These are phyloP conservation scores for Lasioglossum albipes DNA, from an alignment of 1,140 invertebrate species.

Conservation along the genomic window DNA sequence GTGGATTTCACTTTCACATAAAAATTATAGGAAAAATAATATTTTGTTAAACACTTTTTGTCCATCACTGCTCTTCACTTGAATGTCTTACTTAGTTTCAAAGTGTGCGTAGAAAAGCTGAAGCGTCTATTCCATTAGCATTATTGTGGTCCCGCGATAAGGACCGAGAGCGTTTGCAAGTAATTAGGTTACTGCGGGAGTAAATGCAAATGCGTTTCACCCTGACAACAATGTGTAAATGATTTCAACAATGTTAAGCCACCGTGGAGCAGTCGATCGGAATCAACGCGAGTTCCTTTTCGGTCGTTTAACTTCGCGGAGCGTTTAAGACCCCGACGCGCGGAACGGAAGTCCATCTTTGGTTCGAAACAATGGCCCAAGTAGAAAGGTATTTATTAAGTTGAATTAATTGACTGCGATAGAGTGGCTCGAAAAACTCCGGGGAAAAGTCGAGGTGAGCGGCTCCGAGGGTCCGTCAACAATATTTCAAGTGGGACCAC, in stretches of 20 bases:
- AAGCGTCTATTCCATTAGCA: no score
- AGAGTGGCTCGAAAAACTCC: slow-evolving; percentile 1
- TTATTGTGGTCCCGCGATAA: no score
- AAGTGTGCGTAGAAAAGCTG: no score
- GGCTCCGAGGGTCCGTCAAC: not conserved
- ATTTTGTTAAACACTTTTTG: no score
- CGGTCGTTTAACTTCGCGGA: not conserved
- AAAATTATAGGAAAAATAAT: no score
- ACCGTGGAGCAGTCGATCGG: not conserved
- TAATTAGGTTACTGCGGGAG: not conserved
- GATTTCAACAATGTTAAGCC: slow-evolving; percentile 17
- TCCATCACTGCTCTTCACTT: no score
- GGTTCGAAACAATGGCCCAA: slow-evolving; percentile 9
- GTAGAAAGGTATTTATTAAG: slow-evolving; percentile 32
- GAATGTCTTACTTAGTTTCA: no score
- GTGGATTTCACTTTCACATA: no score
- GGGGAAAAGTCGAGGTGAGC: not conserved
- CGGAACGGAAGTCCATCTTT: not conserved
- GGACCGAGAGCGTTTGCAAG: no score
- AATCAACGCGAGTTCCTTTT: slow-evolving; percentile 5
- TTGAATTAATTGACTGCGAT: slow-evolving; percentile 32
- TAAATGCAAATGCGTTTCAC: not conserved
- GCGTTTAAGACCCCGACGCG: not conserved
- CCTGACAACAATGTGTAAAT: not conserved
- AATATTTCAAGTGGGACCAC: slow-evolving; percentile 27